phyloP scores from a whole-genome alignment of 2,113 vertebrate species.

The Hylia prasina region DNA sequence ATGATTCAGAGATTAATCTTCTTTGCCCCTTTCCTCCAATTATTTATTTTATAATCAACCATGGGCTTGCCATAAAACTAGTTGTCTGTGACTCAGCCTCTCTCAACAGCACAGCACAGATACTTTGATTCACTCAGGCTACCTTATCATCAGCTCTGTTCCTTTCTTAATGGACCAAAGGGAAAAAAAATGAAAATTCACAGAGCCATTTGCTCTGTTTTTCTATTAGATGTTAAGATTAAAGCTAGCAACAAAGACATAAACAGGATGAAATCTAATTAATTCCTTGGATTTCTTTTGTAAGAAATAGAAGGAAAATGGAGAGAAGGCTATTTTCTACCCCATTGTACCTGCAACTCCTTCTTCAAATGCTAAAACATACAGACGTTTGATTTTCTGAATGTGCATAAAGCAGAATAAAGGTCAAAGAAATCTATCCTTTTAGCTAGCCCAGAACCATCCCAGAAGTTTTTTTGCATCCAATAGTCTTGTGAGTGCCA shows the following conservation, averaged over 20 bases:
- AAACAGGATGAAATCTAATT: conserved; percentile 11
- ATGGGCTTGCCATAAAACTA: neutral
- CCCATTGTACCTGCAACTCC: neutral
- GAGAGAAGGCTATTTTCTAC: neutral
- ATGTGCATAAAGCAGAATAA: neutral
- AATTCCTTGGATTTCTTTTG: neutral
- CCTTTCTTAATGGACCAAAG: conserved; percentile 4
- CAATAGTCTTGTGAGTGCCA: neutral
- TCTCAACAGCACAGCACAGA: neutral
- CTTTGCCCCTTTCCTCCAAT: neutral
- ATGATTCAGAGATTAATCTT: neutral
- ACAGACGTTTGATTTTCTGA: neutral
- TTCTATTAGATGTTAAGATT: conserved; percentile 24
- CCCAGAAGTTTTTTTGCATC: neutral
- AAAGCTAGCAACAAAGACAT: neutral
- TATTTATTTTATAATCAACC: conserved; percentile 22
- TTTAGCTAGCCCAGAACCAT: neutral
- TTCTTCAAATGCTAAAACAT: neutral
- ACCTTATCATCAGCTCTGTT: neutral
- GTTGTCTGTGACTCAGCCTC: conserved; percentile 19
- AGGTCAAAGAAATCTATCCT: neutral
- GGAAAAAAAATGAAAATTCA: neutral
- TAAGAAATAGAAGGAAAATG: neutral
- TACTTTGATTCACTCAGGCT: neutral
- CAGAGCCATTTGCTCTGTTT: neutral